A percentile compares a stretch with the other conserved stretches of the same genome.
These are phyloP conservation scores for human DNA, from an alignment of 2,113 vertebrate species.

Conservation along the genomic window DNA sequence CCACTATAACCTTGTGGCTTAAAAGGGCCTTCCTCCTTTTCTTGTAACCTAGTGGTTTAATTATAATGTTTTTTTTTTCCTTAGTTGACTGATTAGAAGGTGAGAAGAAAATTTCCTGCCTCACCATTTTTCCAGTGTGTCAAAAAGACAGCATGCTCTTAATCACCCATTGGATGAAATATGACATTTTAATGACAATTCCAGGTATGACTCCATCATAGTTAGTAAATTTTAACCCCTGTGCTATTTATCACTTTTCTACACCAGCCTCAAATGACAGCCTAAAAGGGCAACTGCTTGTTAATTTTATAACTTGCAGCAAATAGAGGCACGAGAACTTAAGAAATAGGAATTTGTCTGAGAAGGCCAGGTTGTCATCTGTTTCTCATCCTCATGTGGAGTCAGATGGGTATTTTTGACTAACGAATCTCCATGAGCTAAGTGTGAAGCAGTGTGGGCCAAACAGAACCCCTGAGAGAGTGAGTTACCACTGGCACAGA, in stretches of 20 bases:
- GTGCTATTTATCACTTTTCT: neutral
- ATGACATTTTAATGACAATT: constrained; percentile 17
- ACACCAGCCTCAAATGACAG: neutral
- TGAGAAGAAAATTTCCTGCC: neutral
- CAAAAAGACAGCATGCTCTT: neutral
- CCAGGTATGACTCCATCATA: neutral
- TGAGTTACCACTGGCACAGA: neutral
- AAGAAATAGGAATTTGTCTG: neutral
- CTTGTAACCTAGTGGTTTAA: neutral
- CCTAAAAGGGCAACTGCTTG: neutral
- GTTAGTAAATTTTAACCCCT: neutral
- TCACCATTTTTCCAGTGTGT: neutral
- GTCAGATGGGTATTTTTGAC: neutral
- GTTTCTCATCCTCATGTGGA: neutral
- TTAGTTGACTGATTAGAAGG: neutral
- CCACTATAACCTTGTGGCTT: neutral
- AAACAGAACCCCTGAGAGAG: neutral
- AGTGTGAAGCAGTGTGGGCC: neutral
- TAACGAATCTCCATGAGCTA: neutral
- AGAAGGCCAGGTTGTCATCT: neutral
- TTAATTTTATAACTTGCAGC: neutral
- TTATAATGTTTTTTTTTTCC: neutral
- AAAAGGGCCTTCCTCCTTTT: neutral
- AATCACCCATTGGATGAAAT: neutral
- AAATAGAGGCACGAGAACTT: neutral